Base-by-base conservation (phyloP, 2,113 vertebrate species). In the Lasiurus cinereus region DNA sequence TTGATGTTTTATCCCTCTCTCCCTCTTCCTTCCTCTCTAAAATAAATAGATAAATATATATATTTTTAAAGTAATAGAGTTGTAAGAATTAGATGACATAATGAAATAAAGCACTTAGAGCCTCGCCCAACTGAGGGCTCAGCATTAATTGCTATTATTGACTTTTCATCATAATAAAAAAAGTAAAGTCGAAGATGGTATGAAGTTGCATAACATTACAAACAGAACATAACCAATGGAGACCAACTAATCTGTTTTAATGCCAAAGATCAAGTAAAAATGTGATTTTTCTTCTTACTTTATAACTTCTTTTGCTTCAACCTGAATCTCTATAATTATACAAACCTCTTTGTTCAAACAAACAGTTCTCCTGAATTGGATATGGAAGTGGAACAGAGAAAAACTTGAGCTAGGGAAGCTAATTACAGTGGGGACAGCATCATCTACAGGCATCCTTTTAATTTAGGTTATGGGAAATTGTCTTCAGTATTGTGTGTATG, bases 391-490 rank as follows among this genome's bases (percentile, higher is more conserved):
- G 16, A 33, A 14, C 6, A 50, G 21, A 78, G 27, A 2, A 12
- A 80, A 91, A 59, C 22, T 46, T 43, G 27, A 16, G 56, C 43
- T 21, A 19, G 6, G 27, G 39, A 95, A 82, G 59, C 70, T 80
- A 14, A 39, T 66, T 2, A 8, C 33, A 76, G 3, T 31, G 21
- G 69, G 29, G 18, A 54, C 27, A n/a, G 31, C 79, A n/a, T 50
- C 87, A 83, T 84, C 70, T 91, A 85, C 67, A 69, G 43, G 18
- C 29, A 43, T 94, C 48, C 54, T 50, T 76, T 79, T 76, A 78
- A 84, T 72, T 76, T 12, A 12, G 48, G 59, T 9, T 31, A 56
- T 19, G 74, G 48, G 73, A 91, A 72, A 50, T 50, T 84, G 69
- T 43, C 74, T 83, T 83, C 13, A 1, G 36, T 62, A 9, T 89